Evolutionary conservation across 2,888 invertebrate species (phyloP).

Genomic region (Agonopterix subpropinquella): DNA sequence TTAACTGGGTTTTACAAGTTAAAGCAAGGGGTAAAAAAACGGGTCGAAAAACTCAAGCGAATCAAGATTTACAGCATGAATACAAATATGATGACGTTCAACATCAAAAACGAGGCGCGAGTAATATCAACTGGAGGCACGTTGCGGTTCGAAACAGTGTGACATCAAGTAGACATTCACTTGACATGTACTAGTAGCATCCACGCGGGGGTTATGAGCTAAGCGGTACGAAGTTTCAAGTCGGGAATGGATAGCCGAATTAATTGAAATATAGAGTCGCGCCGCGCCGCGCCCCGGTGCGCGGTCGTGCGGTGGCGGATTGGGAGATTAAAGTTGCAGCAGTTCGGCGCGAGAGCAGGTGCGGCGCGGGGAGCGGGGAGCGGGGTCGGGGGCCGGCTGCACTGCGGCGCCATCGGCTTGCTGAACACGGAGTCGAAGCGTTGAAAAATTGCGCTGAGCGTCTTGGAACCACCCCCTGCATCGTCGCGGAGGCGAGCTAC

Average conservation of each 20-base stretch:
- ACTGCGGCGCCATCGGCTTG: constrained; percentile 52
- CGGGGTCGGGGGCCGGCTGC: constrained; percentile 27
- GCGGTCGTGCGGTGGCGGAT: constrained; percentile 61
- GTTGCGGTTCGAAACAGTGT: constrained; percentile 14
- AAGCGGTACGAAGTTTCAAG: constrained; percentile 53
- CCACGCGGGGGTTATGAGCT: constrained; percentile 42
- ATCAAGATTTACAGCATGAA: constrained; percentile 32
- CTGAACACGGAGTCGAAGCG: constrained; percentile 61
- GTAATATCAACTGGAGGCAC: constrained; percentile 16
- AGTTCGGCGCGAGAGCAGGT: constrained; percentile 51
- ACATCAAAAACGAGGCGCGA: constrained; percentile 17
- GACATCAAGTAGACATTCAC: constrained; percentile 28
- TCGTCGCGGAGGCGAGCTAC: constrained; percentile 49
- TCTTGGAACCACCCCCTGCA: constrained; percentile 57
- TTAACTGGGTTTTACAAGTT: constrained; percentile 50
- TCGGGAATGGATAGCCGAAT: constrained; percentile 63
- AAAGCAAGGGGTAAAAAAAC: constrained; percentile 35
- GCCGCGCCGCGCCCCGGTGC: constrained; percentile 41
- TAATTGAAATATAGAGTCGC: constrained; percentile 72
- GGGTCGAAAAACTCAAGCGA: too few relatives aligned
- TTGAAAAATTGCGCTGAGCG: constrained; percentile 70
- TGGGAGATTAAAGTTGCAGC: constrained; percentile 69
- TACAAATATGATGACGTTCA: constrained; percentile 28
- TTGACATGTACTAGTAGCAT: constrained; percentile 19
- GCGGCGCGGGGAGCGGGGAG: constrained; percentile 40